phyloP scores from a whole-genome alignment of 2,888 invertebrate genomes.

The Caenorhabditis sinica region DNA sequence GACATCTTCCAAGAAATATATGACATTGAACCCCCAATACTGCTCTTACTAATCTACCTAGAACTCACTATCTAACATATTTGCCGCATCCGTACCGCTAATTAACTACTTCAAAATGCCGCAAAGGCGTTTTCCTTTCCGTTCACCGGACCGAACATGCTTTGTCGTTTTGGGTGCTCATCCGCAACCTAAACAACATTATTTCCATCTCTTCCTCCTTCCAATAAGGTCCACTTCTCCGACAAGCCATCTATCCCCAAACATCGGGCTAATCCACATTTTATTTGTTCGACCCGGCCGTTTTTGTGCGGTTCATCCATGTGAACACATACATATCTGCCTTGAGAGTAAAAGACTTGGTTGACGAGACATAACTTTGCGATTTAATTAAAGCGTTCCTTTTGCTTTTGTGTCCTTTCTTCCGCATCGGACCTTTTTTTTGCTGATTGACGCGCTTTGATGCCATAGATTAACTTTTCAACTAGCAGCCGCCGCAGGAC shows the following conservation, averaged over 20 bases:
- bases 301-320: constrained; percentile 58
- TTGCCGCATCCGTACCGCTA: constrained; percentile 29
- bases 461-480: constrained; percentile 65
- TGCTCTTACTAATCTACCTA: too few relatives aligned
- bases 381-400: constrained; percentile 61
- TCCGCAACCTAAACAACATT: constrained; percentile 57
- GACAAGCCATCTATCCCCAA: constrained; percentile 51
- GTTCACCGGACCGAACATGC: constrained; percentile 42
- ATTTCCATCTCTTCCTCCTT: constrained; percentile 20
- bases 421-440: constrained; percentile 11
- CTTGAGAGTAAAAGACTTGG: constrained; percentile 10
- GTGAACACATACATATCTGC: constrained; percentile 36
- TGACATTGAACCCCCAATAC: too few relatives aligned
- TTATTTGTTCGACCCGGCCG: constrained; percentile 61
- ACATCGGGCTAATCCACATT: constrained; percentile 62
- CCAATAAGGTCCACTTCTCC: constrained; percentile 55
- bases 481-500: constrained; percentile 24
- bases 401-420: constrained; percentile 33
- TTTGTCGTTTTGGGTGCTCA: constrained; percentile 33
- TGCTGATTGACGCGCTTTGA: constrained; percentile 41
- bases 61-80: background rate
- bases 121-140: constrained; percentile 26
- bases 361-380: constrained; percentile 28
- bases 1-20: too few relatives aligned
- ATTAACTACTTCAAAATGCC: constrained; percentile 29